A percentile compares a stretch with the other conserved stretches of the same genome.
These are phyloP conservation scores for Gopherus flavomarginatus DNA, from an alignment of 2,113 vertebrate genomes.

Conservation along the genomic window DNA sequence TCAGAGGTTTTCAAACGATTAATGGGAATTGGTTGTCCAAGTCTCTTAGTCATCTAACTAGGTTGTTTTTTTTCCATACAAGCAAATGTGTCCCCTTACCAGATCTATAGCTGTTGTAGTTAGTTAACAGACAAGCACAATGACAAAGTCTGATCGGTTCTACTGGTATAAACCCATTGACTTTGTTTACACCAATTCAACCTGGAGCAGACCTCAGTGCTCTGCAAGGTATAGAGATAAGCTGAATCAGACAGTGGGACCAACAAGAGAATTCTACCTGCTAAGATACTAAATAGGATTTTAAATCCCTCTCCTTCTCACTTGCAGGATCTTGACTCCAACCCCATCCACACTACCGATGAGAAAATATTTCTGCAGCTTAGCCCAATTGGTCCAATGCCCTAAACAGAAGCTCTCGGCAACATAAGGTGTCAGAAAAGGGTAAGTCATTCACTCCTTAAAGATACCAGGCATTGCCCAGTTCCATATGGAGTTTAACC, in stretches of 20 bases:
- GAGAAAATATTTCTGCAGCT: background rate
- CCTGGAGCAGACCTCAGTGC: background rate
- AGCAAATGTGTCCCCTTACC: background rate
- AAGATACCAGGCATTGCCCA: background rate
- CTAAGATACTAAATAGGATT: background rate
- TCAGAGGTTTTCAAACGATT: background rate
- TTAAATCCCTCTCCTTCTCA: background rate
- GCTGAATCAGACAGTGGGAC: background rate
- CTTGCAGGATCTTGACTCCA: background rate
- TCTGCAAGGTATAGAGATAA: background rate
- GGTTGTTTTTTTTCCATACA: background rate
- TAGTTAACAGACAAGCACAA: background rate
- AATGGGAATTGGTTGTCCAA: background rate
- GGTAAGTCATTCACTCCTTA: background rate
- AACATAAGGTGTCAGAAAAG: background rate
- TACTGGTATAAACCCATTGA: background rate
- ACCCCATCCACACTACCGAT: background rate
- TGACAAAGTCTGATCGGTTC: background rate
- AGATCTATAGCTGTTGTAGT: background rate
- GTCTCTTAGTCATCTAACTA: background rate
- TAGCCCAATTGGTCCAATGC: background rate
- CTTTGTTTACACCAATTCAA: background rate
- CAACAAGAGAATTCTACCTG: background rate
- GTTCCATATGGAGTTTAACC: background rate
- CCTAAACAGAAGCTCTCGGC: background rate